Conservation (phyloP, 2,888 invertebrate species). For the Drosophila yooni region DNA sequence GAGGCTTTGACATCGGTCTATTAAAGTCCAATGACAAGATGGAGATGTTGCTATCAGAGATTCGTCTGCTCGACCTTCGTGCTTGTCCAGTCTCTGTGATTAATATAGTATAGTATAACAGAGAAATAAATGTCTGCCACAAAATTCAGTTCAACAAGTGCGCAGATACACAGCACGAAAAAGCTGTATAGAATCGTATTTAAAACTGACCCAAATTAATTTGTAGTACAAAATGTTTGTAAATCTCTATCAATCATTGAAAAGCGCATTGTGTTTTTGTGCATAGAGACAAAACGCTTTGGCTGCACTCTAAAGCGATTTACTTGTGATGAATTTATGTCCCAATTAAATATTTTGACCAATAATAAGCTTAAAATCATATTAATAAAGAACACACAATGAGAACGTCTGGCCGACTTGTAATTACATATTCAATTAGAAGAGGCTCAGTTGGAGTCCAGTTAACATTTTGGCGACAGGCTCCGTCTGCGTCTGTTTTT, state of each 20-base stretch:
- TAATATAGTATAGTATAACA: not conserved
- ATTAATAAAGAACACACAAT: slow-evolving; percentile 57
- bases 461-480: slow-evolving; percentile 64
- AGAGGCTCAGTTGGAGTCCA: slow-evolving; percentile 22
- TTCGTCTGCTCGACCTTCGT: not conserved
- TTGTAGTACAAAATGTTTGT: slow-evolving; percentile 2
- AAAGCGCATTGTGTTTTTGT: not conserved
- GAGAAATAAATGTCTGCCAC: not conserved
- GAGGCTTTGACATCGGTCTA: not conserved
- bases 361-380: slow-evolving; percentile 69
- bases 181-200: not conserved
- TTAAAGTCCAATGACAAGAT: not conserved
- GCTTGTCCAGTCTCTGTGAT: not conserved
- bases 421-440: slow-evolving; percentile 67
- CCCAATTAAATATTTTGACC: slow-evolving; percentile 38
- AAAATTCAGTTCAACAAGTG: not conserved
- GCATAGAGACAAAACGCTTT: not conserved
- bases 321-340: slow-evolving; percentile 59
- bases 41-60: accelerated
- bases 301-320: slow-evolving; percentile 20
- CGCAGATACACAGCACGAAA: not conserved
- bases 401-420: slow-evolving; percentile 42
- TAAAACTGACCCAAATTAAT: slow-evolving; percentile 9
- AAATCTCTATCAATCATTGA: slow-evolving; percentile 47
- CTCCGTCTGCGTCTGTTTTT: slow-evolving; percentile 24